Percentiles rank a stretch among this genome's conserved stretches.
Evolutionary conservation across 2,113 vertebrate genomes (phyloP).

Genomic region (Nothoprocta pentlandii): DNA sequence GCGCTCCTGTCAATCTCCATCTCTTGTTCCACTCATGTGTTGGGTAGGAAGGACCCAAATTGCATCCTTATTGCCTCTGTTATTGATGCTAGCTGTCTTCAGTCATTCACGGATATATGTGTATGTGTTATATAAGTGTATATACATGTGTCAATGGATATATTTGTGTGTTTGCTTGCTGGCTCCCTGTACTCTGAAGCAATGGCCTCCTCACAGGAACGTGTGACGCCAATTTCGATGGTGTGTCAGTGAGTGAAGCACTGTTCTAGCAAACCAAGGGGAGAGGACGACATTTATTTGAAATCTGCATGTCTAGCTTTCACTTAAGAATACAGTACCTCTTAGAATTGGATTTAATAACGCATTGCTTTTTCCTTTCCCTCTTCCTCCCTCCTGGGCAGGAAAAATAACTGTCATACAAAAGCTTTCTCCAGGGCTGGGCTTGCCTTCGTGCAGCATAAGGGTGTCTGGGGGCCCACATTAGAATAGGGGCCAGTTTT

Average conservation of each 20-base stretch:
- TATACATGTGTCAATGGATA: constrained; percentile 80
- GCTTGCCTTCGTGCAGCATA: background rate
- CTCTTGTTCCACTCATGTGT: background rate
- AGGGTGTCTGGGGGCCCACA: background rate
- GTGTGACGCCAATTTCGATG: background rate
- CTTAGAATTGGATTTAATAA: background rate
- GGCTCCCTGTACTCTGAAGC: constrained; percentile 81
- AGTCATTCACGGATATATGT: constrained; percentile 63
- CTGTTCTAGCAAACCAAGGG: fast-evolving
- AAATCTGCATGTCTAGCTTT: background rate
- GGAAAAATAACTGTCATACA: background rate
- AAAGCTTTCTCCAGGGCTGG: background rate
- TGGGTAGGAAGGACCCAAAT: constrained; percentile 42
- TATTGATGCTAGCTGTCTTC: constrained; percentile 48
- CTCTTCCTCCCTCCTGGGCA: background rate
- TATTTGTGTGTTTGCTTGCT: constrained; percentile 82
- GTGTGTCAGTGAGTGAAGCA: constrained; percentile 17
- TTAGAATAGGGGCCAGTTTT: background rate
- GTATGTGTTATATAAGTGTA: constrained; percentile 74
- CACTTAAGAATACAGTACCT: fast-evolving
- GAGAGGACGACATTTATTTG: background rate
- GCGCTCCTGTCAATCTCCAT: background rate
- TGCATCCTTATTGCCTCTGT: constrained; percentile 9
- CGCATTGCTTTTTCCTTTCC: background rate
- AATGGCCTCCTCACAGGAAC: constrained; percentile 17